phyloP scores from a whole-genome alignment of 2,888 invertebrate species.

The Acrobasis consociella region DNA sequence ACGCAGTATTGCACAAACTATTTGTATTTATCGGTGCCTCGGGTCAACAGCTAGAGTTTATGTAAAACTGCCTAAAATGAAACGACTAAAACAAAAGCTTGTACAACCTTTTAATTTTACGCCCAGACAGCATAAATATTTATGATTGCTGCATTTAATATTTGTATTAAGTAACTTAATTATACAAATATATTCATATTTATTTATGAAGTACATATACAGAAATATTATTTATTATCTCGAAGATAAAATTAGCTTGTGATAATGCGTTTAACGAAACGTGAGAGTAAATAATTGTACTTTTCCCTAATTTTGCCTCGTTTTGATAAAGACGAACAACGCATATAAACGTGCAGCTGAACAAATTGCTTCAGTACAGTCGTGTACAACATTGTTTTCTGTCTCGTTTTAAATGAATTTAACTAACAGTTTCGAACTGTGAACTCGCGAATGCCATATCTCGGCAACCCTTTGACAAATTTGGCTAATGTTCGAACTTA shows the following conservation, averaged over 20 bases:
- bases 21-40: too few relatives aligned
- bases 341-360: not conserved
- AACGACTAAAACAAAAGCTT: too few relatives aligned
- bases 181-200: not conserved
- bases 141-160: not conserved
- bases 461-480: too few relatives aligned
- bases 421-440: too few relatives aligned
- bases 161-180: not conserved
- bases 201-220: not conserved
- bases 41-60: too few relatives aligned
- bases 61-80: too few relatives aligned
- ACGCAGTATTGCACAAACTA: too few relatives aligned
- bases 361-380: conserved; percentile 5
- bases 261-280: conserved; percentile 8
- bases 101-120: too few relatives aligned
- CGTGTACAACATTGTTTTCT: not conserved
- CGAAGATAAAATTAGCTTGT: not conserved
- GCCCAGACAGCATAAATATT: not conserved
- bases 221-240: not conserved
- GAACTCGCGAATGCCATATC: too few relatives aligned
- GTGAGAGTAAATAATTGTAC: not conserved
- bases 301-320: not conserved
- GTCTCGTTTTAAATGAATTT: too few relatives aligned
- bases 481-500: too few relatives aligned
- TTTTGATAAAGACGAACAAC: conserved; percentile 14